These are phyloP conservation scores for Hyaena hyaena DNA, from an alignment of 2,113 vertebrate genomes.

Conservation along the genomic window DNA sequence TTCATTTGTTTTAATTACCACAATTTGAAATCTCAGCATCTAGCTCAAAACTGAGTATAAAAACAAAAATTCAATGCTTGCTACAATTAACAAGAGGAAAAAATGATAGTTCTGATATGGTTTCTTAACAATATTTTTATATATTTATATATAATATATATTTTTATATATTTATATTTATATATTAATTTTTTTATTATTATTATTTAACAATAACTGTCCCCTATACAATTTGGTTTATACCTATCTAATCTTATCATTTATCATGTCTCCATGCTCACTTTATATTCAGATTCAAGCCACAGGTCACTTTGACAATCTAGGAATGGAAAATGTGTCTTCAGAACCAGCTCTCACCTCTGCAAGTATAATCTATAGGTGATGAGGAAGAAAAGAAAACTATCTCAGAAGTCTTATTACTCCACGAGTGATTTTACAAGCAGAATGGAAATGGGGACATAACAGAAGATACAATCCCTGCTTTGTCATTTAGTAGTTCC, in stretches of 20 bases:
- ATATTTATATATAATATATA: too few species aligned
- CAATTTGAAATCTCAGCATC: conserved; percentile 57
- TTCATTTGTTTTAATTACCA: conserved; percentile 41
- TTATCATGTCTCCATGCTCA: not conserved
- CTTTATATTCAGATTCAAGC: conserved; percentile 44
- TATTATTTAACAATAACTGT: conserved; percentile 45
- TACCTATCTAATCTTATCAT: not conserved
- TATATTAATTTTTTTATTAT: too few species aligned
- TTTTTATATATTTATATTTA: too few species aligned
- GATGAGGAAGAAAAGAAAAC: not conserved
- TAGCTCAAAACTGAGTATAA: not conserved
- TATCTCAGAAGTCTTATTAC: not conserved
- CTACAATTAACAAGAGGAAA: conserved; percentile 37
- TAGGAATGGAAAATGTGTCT: not conserved
- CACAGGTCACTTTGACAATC: conserved; percentile 20
- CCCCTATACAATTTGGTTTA: not conserved
- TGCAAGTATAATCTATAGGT: not conserved
- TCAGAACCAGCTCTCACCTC: conserved; percentile 6
- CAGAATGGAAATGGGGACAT: not conserved
- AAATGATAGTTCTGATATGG: not conserved
- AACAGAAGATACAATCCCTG: not conserved
- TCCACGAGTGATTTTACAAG: not conserved
- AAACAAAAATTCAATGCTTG: conserved; percentile 42
- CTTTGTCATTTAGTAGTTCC: not conserved
- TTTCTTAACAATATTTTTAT: not conserved